phyloP scores from a whole-genome alignment of 1,140 invertebrate genomes.

The Megathymus violae region DNA sequence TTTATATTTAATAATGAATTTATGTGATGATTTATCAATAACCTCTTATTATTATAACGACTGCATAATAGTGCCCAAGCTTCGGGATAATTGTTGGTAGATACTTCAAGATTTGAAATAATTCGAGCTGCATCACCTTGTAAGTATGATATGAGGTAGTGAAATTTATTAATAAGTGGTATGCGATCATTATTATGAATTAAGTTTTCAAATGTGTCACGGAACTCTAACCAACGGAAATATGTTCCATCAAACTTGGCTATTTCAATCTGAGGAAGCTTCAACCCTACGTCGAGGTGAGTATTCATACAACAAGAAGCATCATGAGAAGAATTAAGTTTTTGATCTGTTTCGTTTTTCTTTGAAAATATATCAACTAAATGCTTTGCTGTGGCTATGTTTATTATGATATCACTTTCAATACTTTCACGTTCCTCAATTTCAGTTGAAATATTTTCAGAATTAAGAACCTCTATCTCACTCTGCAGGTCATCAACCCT shows the following conservation, averaged over 20 bases:
- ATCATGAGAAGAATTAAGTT: constrained; percentile 41
- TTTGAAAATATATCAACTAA: neutral
- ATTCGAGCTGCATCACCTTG: constrained; percentile 45
- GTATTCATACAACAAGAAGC: constrained; percentile 32
- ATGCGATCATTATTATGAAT: constrained; percentile 42
- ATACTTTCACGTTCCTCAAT: constrained; percentile 41
- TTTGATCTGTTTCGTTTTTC: too few species aligned
- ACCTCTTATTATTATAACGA: constrained; percentile 42
- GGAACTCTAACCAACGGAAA: constrained; percentile 55
- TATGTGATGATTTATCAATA: too few species aligned
- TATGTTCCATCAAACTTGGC: constrained; percentile 50
- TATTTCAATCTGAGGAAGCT: constrained; percentile 48
- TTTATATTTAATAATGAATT: too few species aligned
- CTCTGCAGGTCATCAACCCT: constrained; percentile 44
- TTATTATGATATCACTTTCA: constrained; percentile 15
- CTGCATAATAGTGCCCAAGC: constrained; percentile 38
- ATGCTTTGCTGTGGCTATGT: neutral
- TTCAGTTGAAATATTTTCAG: constrained; percentile 34
- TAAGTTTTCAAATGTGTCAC: constrained; percentile 50
- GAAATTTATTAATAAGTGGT: constrained; percentile 39
- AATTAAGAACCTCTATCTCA: constrained; percentile 37
- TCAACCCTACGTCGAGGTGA: neutral
- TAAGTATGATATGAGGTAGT: constrained; percentile 41
- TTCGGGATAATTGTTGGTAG: constrained; percentile 31
- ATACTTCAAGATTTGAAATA: constrained; percentile 45